phyloP scores from a whole-genome alignment of 2,113 vertebrate species.

The Heterochromis multidens region DNA sequence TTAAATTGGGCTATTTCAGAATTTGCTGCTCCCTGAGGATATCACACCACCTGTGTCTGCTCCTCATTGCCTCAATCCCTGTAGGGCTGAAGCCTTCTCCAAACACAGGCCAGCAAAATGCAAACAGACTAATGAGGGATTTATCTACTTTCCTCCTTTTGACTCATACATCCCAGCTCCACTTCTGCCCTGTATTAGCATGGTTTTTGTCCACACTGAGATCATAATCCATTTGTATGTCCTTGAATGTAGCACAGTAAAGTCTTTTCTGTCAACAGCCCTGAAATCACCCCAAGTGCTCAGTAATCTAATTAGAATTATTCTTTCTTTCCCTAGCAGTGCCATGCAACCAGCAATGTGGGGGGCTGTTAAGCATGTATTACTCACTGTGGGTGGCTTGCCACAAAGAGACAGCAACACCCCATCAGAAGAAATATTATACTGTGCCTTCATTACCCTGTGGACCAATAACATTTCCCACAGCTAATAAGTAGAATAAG shows the following conservation, averaged over 20 bases:
- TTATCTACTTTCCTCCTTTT: conserved; percentile 51
- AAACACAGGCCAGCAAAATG: conserved; percentile 55
- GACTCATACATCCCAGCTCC: conserved; percentile 30
- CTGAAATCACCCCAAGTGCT: conserved; percentile 42
- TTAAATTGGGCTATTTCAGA: conserved; percentile 51
- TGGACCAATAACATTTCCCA: conserved; percentile 29
- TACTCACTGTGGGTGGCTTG: conserved; percentile 22
- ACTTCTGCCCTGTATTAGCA: conserved; percentile 57
- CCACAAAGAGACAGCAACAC: conserved; percentile 40
- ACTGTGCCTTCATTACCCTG: conserved; percentile 46
- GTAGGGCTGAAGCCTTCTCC: conserved; percentile 47
- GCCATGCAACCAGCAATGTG: conserved; percentile 25
- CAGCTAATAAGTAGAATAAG: conserved; percentile 26
- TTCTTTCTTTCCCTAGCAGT: conserved; percentile 20
- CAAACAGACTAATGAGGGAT: conserved; percentile 69
- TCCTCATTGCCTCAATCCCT: conserved; percentile 27
- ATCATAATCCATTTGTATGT: conserved; percentile 64
- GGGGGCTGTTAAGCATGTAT: conserved; percentile 43
- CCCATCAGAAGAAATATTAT: conserved; percentile 54
- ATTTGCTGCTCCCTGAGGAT: conserved; percentile 37
- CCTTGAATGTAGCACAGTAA: conserved; percentile 59
- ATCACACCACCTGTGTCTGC: conserved; percentile 48
- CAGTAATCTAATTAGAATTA: conserved; percentile 71
- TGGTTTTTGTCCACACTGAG: conserved; percentile 51
- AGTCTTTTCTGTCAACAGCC: conserved; percentile 45